Evolutionary conservation across 2,113 vertebrate genomes (phyloP), one percentile per base, ranked within the genome.

Genomic region (Esox niger): DNA sequence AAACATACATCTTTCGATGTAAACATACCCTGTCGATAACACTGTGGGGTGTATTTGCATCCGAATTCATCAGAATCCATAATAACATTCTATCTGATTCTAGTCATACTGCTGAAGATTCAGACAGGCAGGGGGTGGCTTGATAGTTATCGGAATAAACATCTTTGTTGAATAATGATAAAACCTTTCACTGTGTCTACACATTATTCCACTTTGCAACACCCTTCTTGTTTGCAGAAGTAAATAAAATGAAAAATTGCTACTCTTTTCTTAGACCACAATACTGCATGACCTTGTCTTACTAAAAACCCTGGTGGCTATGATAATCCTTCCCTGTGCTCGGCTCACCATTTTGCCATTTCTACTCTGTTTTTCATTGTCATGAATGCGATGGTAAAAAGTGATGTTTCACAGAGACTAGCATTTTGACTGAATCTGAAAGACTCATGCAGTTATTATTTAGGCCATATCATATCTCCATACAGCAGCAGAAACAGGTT

Each of bases 21-120:
- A 81, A 82, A 87, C 80, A 83, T 46, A 83, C 70, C 78, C 78
- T 88, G 85, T 84, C 84, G 81, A 85, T 88, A 88, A 88, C 86
- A 86, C 78, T 57, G 78, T 35, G 71, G 82, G 78, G 84, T 84
- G 79, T 78, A 83, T 87, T 80, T 70, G 70, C 78, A n/a, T n/a
- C 84, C 82, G n/a, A n/a, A 87, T 83, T 84, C 84, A 85, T 88
- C 80, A 79, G 82, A 88, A 84, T 87, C 84, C 71, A 77, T 81
- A 87, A 91, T 91, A 83, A 88, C 90, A 88, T 90, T 91, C 89
- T 88, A 90, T 82, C 78, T 84, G 86, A 89, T 86, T 89, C 83
- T 84, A 79, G 86, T 84, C 78, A 80, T 83, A 79, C 77, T 43
- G 82, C 77, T 87, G 82, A 84, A 86, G 84, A 80, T 77, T 88